These are phyloP conservation scores for Ispidina picta DNA, from an alignment of 2,797 vertebrate genomes.

Conservation along the genomic window DNA sequence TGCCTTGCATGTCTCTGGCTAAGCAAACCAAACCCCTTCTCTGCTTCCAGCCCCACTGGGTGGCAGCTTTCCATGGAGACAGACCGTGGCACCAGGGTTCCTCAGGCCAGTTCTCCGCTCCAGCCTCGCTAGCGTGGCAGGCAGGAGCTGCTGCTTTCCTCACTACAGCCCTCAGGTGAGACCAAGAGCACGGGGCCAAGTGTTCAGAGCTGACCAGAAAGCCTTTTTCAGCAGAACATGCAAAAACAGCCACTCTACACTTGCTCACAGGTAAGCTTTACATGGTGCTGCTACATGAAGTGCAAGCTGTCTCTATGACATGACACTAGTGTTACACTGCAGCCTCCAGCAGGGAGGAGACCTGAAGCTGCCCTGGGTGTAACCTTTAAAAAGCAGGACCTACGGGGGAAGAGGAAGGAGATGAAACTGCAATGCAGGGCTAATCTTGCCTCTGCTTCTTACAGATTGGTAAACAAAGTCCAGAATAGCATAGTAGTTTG, in stretches of 20 bases:
- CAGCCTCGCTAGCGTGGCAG: neutral
- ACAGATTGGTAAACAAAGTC: slow-evolving; percentile 34
- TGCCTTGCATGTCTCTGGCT: neutral
- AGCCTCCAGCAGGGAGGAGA: slow-evolving; percentile 13
- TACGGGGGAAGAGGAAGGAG: slow-evolving; percentile 1
- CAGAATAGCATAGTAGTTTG: neutral
- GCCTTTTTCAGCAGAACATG: slow-evolving; percentile 66
- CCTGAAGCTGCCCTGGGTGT: slow-evolving; percentile 10
- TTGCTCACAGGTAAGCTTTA: slow-evolving; percentile 58
- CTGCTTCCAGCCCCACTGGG: neutral
- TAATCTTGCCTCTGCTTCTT: slow-evolving; percentile 6
- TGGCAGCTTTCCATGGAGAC: neutral
- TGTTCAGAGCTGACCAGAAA: slow-evolving; percentile 54
- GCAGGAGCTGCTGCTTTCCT: neutral
- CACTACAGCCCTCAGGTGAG: neutral
- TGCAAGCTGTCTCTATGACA: slow-evolving; percentile 15
- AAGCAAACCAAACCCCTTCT: neutral
- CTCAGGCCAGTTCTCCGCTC: neutral
- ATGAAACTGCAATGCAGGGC: slow-evolving; percentile 25
- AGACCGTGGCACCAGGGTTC: neutral
- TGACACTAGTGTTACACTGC: slow-evolving; percentile 23
- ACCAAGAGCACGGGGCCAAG: neutral
- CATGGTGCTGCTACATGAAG: slow-evolving; percentile 22
- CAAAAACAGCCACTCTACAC: slow-evolving; percentile 50
- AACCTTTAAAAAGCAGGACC: slow-evolving; percentile 36